phyloP scores from a whole-genome alignment of 2,888 invertebrate species.

The Mesorhabditis sp. region DNA sequence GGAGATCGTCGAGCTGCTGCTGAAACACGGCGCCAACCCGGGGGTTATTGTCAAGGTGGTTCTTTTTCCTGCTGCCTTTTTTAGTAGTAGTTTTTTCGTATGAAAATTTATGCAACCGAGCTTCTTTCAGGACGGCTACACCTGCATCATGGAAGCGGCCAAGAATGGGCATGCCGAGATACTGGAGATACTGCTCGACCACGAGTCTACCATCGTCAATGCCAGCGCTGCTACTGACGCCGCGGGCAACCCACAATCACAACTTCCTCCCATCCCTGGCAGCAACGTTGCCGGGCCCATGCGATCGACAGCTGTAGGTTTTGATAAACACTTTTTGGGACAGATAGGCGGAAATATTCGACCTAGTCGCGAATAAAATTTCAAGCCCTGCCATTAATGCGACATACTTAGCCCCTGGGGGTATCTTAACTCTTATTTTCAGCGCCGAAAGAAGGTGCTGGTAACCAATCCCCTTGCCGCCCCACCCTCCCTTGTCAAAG shows the following conservation, averaged over 20 bases:
- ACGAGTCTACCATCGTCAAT: conserved; percentile 16
- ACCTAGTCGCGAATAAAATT: not conserved
- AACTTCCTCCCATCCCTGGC: not conserved
- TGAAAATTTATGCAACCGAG: not conserved
- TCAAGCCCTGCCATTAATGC: too few species aligned
- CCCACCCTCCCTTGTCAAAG: not conserved
- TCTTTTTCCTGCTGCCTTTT: not conserved
- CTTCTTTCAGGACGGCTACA: conserved; percentile 79
- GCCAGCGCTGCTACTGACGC: conserved; percentile 7
- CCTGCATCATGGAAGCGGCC: conserved; percentile 95
- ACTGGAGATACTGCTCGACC: conserved; percentile 84
- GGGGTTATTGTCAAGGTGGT: conserved; percentile 84
- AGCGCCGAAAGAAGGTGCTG: not conserved
- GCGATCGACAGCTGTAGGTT: too few species aligned
- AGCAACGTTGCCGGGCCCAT: not conserved
- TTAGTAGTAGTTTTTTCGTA: not conserved
- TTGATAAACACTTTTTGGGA: not conserved
- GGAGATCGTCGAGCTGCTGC: conserved; percentile 83
- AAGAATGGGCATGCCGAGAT: conserved; percentile 95
- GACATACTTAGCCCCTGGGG: too few species aligned
- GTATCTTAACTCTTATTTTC: not conserved
- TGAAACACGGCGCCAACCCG: conserved; percentile 87
- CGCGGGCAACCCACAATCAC: conserved; percentile 9
- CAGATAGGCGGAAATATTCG: not conserved
- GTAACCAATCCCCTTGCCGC: not conserved